Evolutionary conservation across 2,797 vertebrate species (phyloP).

Genomic region (Kryptolebias ocellatus): DNA sequence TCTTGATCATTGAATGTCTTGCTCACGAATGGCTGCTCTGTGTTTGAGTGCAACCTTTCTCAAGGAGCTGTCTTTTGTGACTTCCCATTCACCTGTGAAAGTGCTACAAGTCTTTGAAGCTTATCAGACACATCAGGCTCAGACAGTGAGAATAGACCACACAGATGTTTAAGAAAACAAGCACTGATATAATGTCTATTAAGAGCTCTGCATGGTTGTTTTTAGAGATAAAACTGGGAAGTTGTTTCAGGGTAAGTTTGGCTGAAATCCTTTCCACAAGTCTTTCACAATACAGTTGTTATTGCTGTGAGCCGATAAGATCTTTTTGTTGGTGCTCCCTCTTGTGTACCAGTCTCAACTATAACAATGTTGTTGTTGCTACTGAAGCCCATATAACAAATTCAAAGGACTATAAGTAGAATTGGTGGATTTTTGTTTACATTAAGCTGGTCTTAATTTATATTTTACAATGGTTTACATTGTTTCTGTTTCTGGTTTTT

Average conservation of each 20-base stretch:
- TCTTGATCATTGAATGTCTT: constrained; percentile 20
- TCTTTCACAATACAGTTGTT: no score
- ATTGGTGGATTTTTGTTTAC: no score
- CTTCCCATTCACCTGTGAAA: constrained; percentile 36
- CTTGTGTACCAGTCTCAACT: no score
- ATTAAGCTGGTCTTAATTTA: no score
- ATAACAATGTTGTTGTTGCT: no score
- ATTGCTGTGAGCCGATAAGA: no score
- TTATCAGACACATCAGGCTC: constrained; percentile 19
- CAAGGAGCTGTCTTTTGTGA: constrained; percentile 24
- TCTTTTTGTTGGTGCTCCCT: no score
- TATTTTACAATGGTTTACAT: no score
- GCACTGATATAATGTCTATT: background rate
- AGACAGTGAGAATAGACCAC: constrained; percentile 7
- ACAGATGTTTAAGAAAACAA: background rate
- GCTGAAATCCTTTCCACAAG: no score
- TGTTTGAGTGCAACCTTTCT: constrained; percentile 19
- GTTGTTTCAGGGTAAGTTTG: background rate
- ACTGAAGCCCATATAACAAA: no score
- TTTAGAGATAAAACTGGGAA: background rate
- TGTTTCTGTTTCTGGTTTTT: no score
- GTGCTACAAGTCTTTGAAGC: constrained; percentile 12
- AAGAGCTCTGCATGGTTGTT: background rate
- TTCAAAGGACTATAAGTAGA: no score
- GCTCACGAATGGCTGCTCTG: constrained; percentile 19